These are phyloP conservation scores for Semaprochilodus insignis DNA, from an alignment of 2,797 vertebrate species.

Conservation along the genomic window DNA sequence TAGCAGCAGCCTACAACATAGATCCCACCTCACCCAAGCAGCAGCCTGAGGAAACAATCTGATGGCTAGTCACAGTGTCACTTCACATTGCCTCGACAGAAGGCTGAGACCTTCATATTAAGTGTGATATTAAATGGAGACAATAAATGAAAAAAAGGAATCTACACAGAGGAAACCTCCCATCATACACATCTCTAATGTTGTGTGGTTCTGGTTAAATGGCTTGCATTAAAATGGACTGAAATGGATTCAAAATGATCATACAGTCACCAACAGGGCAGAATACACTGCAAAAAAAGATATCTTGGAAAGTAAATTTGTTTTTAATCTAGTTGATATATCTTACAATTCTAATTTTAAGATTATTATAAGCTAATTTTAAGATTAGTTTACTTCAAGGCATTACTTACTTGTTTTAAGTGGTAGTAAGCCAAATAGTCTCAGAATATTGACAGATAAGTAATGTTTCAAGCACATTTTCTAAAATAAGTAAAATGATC, in stretches of 20 bases:
- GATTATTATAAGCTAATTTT: too few relatives aligned
- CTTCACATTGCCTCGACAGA: constrained; percentile 35
- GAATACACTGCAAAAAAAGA: too few relatives aligned
- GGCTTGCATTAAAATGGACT: not conserved
- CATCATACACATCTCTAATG: not conserved
- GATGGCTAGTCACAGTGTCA: constrained; percentile 52
- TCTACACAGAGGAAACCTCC: not conserved
- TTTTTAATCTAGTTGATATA: too few relatives aligned
- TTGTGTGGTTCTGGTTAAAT: not conserved
- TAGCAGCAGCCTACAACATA: constrained; percentile 26
- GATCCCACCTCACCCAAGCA: constrained; percentile 4
- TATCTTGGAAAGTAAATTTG: too few relatives aligned
- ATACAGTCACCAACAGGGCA: not conserved
- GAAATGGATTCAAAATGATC: not conserved
- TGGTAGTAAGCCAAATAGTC: too few relatives aligned
- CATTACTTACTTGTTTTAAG: too few relatives aligned
- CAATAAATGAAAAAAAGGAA: not conserved
- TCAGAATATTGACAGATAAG: too few relatives aligned
- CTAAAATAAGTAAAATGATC: too few relatives aligned
- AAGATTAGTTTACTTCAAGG: too few relatives aligned
- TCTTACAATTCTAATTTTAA: too few relatives aligned
- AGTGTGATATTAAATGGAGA: not conserved
- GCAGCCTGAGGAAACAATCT: constrained; percentile 19
- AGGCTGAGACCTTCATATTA: constrained; percentile 9
- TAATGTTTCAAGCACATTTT: too few relatives aligned